phyloP scores from a whole-genome alignment of 1,140 invertebrate species.

The Danaus melanippus region DNA sequence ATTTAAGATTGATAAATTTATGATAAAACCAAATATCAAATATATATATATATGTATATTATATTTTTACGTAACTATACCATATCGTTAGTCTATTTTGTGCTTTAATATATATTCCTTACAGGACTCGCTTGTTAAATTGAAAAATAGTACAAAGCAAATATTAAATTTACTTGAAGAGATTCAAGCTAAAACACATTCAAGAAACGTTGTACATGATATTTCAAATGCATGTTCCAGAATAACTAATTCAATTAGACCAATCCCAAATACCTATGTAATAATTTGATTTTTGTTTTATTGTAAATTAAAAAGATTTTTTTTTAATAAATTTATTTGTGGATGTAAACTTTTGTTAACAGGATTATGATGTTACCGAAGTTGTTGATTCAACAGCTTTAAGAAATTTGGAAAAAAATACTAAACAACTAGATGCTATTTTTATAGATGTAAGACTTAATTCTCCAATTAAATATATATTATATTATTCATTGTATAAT shows the following conservation, averaged over 20 bases:
- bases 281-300: not conserved
- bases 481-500: not conserved
- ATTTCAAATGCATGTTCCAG: constrained; percentile 11
- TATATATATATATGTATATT: too few species aligned
- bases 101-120: too few species aligned
- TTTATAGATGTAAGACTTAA: constrained; percentile 27
- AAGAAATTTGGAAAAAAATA: constrained; percentile 31
- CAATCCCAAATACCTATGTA: constrained; percentile 9
- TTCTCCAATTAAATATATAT: not conserved
- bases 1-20: not conserved
- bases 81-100: constrained; percentile 1
- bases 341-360: not conserved
- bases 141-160: constrained; percentile 54
- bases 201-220: constrained; percentile 10
- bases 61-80: not conserved
- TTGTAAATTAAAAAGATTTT: not conserved
- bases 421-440: constrained; percentile 35
- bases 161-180: constrained; percentile 42
- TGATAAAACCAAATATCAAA: not conserved
- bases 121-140: constrained; percentile 33
- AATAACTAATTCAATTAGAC: constrained; percentile 10
- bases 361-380: constrained; percentile 1
- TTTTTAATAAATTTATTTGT: too few species aligned
- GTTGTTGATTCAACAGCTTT: constrained; percentile 14
- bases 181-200: constrained; percentile 39